Evolutionary conservation across 2,888 invertebrate genomes (phyloP), one percentile per base, ranked within the genome.

Genomic region (Tuberolachnus salignus): DNA sequence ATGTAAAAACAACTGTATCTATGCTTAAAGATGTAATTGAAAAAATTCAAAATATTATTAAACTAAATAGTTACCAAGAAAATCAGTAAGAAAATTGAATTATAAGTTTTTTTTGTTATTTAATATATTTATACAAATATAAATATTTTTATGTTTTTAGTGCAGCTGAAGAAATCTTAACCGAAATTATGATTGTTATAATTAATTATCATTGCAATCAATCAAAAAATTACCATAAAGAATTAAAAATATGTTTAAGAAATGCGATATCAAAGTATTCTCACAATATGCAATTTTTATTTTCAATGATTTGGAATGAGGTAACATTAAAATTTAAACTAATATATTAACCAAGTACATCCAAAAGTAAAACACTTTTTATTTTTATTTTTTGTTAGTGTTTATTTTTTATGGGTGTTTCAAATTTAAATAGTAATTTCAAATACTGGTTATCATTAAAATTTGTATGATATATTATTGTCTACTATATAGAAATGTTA

Each of bases 231-330:
- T 57, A 80, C 16, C 82, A 81, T 70, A 67, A 80, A 26, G 71
- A 81, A 44, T 67, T 82, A n/a, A 75, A 81, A 78, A 84, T 85
- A 42, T 85, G 86, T 23, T 82, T 88, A 46, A 83, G 83, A 57
- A 83, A 84, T 44, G 87, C 87, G 0, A 81, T 89, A 1, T 83
- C 84, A 10, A 86, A 86, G 46, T 90, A 87, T 84, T 90, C 90
- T 0, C 88, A 89, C 81, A 91, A 91, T 85, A 85, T 90, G 71
- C 87, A 86, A 80, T 83, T 91, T 11, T 84, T 90, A 42, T 87
- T 89, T 49, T 85, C 87, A 21, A 84, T 87, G 80, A 86, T 87
- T n/a, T 86, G 86, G 80, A 84, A 87, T 74, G 88, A 88, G 84
- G 87, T 87, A 84, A 80, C 26, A 16, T 49, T 13, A 57, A 64